Evolutionary conservation across 2,888 invertebrate genomes (phyloP).

Genomic region (Lomographa bimaculata): DNA sequence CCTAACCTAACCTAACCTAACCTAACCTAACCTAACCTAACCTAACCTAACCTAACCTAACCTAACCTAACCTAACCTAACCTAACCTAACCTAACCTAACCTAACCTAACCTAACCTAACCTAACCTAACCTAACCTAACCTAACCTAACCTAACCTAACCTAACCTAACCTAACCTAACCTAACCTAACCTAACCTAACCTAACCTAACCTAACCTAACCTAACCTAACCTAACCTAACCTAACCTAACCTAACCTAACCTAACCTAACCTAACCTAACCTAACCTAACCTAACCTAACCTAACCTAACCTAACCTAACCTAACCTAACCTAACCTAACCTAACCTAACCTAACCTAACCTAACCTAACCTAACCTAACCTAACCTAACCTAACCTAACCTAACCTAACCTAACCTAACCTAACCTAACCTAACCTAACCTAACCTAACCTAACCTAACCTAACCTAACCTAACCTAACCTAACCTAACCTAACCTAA

Average conservation of each 20-base stretch:
- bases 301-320: slow-evolving; percentile 31
- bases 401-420: slow-evolving; percentile 24
- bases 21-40: slow-evolving; percentile 30
- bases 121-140: slow-evolving; percentile 33
- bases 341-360: too few species aligned
- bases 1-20: slow-evolving; percentile 26
- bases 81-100: slow-evolving; percentile 32
- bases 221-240: slow-evolving; percentile 26
- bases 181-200: too few species aligned
- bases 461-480: slow-evolving; percentile 30
- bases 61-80: slow-evolving; percentile 30
- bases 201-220: slow-evolving; percentile 25
- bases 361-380: slow-evolving; percentile 30
- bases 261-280: slow-evolving; percentile 28
- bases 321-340: slow-evolving; percentile 30
- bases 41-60: slow-evolving; percentile 32
- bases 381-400: slow-evolving; percentile 29
- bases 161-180: slow-evolving; percentile 26
- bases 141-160: slow-evolving; percentile 28
- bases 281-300: slow-evolving; percentile 30
- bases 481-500: slow-evolving; percentile 30
- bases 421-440: slow-evolving; percentile 26
- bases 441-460: slow-evolving; percentile 24
- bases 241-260: slow-evolving; percentile 24
- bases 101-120: too few species aligned